A percentile compares a stretch with the other conserved stretches of the same genome.
These are phyloP conservation scores for Parasteatoda tepidariorum DNA, from an alignment of 1,140 invertebrate species.

Conservation along the genomic window DNA sequence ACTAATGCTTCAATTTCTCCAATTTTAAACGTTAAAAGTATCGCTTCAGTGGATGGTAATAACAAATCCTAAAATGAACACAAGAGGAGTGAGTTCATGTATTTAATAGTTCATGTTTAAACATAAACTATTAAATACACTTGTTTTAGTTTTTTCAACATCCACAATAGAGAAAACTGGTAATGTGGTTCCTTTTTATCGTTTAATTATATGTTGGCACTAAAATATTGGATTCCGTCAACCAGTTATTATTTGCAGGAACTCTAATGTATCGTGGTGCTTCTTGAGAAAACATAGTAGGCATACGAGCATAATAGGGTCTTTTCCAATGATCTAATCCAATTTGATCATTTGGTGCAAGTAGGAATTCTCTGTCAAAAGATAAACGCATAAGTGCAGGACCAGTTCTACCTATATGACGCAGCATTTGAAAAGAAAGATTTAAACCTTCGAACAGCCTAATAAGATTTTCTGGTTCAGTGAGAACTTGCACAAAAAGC, in stretches of 20 bases:
- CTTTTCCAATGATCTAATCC: slow-evolving; percentile 25
- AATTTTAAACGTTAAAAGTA: too few relatives aligned
- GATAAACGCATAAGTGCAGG: slow-evolving; percentile 36
- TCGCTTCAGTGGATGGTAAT: too few relatives aligned
- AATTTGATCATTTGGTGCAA: not conserved
- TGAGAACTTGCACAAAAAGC: slow-evolving; percentile 42
- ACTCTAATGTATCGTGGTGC: slow-evolving; percentile 42
- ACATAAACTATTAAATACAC: too few relatives aligned
- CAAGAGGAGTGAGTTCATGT: too few relatives aligned
- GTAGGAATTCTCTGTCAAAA: slow-evolving; percentile 24
- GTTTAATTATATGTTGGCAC: not conserved
- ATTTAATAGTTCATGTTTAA: too few relatives aligned
- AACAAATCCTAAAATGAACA: too few relatives aligned
- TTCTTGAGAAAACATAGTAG: slow-evolving; percentile 39
- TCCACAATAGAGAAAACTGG: too few relatives aligned
- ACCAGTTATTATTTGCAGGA: not conserved
- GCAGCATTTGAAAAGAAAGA: slow-evolving; percentile 46
- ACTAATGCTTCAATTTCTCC: too few relatives aligned
- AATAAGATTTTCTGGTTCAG: slow-evolving; percentile 48
- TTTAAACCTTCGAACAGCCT: slow-evolving; percentile 42
- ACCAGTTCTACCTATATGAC: slow-evolving; percentile 25
- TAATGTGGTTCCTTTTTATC: too few relatives aligned
- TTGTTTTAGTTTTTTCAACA: too few relatives aligned
- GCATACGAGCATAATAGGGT: slow-evolving; percentile 40
- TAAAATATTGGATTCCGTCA: not conserved